Evolutionary conservation across 2,888 invertebrate genomes (phyloP), one percentile per base, ranked within the genome.

Genomic region (Caenorhabditis imperialis): DNA sequence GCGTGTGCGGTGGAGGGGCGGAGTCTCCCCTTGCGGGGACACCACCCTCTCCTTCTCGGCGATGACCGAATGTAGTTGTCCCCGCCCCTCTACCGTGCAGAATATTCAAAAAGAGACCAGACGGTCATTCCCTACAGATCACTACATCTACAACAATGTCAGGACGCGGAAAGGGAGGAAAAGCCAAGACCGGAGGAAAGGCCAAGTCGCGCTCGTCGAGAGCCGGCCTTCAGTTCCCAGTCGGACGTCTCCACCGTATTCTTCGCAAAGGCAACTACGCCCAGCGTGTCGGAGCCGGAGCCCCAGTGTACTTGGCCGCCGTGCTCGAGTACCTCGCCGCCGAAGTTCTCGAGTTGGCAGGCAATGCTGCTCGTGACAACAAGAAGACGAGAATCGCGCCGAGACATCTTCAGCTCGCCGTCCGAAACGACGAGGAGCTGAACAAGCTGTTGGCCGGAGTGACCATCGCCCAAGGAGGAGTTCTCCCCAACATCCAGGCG

Each of bases 401-500:
- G 89, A 80, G 90, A 90, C 81, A 84, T 65, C 61, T 84, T 23
- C 84, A 83, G 58, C 74, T 84, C 45, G 84, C 84, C 38, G 81
- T 84, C 53, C 80, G 84, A 47, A 84, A 84, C 75, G 84, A 84
- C 76, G 84, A 85, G 65, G 84, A 84, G 67, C 60, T 84, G 69
- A 84, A 85, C 78, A 83, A 83, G 72, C 77, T 84, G 33, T 74
- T 86, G 47, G 55, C 78, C 37, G 92, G 92, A 40, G 93, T 94
- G 1, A 93, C 93, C 14, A 93, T 94, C 86, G 92, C 93, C 22
- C 92, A 94, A 89, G 94, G 94, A 63, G 94, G 94, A 20, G 33
- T 54, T 54, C 44, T 33, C 10, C 30, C 30, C 30, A 30, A 30
- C 30, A 30, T 30, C 30, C 30, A 30, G 30, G 30, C 30, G 6